Evolutionary conservation across 2,113 vertebrate species (phyloP), one percentile per base, ranked within the genome.

Genomic region (Oncorhynchus mykiss): DNA sequence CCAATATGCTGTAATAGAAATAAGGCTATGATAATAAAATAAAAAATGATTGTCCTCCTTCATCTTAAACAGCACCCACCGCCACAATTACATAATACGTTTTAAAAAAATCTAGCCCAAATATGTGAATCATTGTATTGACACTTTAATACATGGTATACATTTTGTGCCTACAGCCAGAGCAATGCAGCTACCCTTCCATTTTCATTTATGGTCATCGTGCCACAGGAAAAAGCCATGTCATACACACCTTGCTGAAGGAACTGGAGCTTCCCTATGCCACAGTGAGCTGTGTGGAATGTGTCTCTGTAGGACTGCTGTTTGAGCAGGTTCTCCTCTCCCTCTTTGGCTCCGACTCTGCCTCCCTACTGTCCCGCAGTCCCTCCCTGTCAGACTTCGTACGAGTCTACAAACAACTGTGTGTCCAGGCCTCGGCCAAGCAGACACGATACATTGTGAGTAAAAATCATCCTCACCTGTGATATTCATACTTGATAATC

Each of bases 121-220:
- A 34, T 34, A 34, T 34, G 34, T 39, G 7, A 39, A 39, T 16
- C 49, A 51, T 51, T 51, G 67, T 8, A 60, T 24, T 18, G 73
- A 7, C 25, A 11, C 14, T 49, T 62, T 51, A 24, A 9, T 20
- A 25, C 16, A 60, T 29, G 27, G 65, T 9, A 11, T 48, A 54
- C 60, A n/a, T 45, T 80, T 79, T 81, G 16, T 82, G 1, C 0
- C 5, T 72, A 48, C 86, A 98, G 98, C 96, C 94, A 20, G 91
- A 96, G 67, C 97, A 99, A 34, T 96, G 92, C 84, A 95, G 95
- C 86, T 96, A 96, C 85, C 95, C 96, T 7, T 96, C 96, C 2
- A 83, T 99, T 87, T 99, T 99, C 87, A 95, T 99, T 80, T 99
- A 99, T 0, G 97, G 98, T 54, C 96, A 99, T 80, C 95, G 94